phyloP scores from a whole-genome alignment of 1,140 invertebrate genomes.

The Megalopta genalis region DNA sequence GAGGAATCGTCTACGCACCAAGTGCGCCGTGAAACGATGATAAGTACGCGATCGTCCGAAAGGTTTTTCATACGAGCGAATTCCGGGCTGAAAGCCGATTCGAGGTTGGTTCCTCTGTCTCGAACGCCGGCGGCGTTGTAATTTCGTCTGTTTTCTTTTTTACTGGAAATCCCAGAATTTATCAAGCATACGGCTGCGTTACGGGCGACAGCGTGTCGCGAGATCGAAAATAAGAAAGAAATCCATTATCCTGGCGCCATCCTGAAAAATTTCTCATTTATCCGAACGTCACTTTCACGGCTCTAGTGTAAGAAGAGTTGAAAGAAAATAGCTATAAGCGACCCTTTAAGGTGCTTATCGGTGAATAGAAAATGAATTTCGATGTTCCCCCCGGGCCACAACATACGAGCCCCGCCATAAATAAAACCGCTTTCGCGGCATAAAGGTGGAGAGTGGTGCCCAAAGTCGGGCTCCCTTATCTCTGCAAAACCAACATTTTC shows the following conservation, averaged over 20 bases:
- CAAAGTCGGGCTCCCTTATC: conserved; percentile 57
- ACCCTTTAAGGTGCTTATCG: conserved; percentile 57
- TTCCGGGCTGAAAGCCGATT: not conserved
- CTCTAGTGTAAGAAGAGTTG: conserved; percentile 11
- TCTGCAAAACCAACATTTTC: conserved; percentile 6
- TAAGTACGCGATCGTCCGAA: conserved; percentile 44
- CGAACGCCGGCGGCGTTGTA: not conserved
- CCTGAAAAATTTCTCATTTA: conserved; percentile 1
- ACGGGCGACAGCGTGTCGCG: not conserved
- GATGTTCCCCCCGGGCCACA: conserved; percentile 53
- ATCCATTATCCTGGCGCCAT: not conserved
- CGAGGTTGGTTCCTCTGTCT: not conserved
- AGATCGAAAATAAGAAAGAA: not conserved
- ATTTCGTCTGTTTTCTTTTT: not conserved
- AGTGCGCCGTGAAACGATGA: conserved; percentile 18
- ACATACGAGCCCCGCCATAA: conserved; percentile 57
- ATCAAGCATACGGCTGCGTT: not conserved
- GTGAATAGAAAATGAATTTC: conserved; percentile 66
- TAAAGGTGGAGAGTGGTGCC: conserved; percentile 72
- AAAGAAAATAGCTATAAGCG: conserved; percentile 3
- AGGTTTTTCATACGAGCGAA: conserved; percentile 30
- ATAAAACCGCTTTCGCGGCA: conserved; percentile 73
- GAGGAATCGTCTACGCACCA: conserved; percentile 45
- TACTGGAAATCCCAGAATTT: too few relatives aligned
- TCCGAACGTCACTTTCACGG: conserved; percentile 18